Percentiles rank a stretch among this genome's conserved stretches.
Evolutionary conservation across 2,797 vertebrate genomes (phyloP).

Genomic region (Phataginus tricuspis): DNA sequence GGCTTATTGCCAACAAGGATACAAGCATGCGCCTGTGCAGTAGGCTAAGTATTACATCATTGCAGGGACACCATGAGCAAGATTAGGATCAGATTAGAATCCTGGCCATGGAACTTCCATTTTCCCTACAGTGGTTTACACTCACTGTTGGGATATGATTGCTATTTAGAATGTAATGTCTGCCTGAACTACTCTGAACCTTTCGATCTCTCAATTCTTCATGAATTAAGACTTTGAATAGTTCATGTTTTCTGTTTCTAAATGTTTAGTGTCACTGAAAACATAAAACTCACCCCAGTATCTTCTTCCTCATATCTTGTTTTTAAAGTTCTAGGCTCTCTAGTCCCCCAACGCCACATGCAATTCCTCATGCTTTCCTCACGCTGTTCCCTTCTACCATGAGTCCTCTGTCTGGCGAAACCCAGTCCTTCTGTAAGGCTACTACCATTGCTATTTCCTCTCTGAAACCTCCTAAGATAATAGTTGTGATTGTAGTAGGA

Average conservation of each 20-base stretch:
- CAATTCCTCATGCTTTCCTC: background rate
- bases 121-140: background rate
- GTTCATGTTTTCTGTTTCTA: background rate
- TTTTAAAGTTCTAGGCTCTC: background rate
- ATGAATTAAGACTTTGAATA: background rate
- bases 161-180: background rate
- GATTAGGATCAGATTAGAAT: too few relatives aligned
- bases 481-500: background rate
- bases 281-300: background rate
- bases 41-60: too few relatives aligned
- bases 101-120: too few relatives aligned
- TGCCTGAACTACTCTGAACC: background rate
- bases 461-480: background rate
- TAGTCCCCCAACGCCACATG: background rate
- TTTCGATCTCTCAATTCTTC: background rate
- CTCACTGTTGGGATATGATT: background rate
- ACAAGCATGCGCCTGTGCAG: too few relatives aligned
- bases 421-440: background rate
- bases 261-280: background rate
- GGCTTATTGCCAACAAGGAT: too few relatives aligned
- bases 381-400: rapidly evolving
- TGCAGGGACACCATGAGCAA: too few relatives aligned
- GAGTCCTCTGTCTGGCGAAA: background rate
- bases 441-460: background rate
- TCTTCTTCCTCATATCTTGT: background rate